Percentiles rank a stretch among this genome's conserved stretches.
phyloP scores from a whole-genome alignment of 1,140 invertebrate species.

The Eumaeus atala region DNA sequence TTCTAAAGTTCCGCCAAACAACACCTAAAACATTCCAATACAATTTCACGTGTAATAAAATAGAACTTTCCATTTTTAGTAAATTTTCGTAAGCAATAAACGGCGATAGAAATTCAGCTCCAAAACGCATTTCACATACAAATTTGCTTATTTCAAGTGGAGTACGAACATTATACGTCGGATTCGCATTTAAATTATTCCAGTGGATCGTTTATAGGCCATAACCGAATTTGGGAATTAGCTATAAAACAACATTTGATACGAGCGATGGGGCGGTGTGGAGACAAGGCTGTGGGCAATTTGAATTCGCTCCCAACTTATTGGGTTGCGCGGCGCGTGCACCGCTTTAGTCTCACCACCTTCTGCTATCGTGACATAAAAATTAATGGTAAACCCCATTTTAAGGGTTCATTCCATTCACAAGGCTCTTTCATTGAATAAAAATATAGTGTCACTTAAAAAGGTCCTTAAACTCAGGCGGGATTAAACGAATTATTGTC shows the following conservation, averaged over 20 bases:
- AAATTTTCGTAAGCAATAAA: slow-evolving; percentile 45
- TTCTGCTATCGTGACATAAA: slow-evolving; percentile 22
- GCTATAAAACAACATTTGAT: slow-evolving; percentile 75
- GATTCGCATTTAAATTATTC: slow-evolving; percentile 74
- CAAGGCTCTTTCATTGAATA: too few relatives aligned
- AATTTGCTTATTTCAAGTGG: slow-evolving; percentile 70
- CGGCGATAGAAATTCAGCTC: slow-evolving; percentile 58
- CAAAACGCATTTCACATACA: slow-evolving; percentile 73
- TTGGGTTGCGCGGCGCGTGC: slow-evolving; percentile 63
- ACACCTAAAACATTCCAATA: too few relatives aligned
- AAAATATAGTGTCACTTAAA: too few relatives aligned
- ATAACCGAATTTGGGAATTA: slow-evolving; percentile 75
- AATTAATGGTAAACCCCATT: background rate
- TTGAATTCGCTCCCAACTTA: slow-evolving; percentile 66
- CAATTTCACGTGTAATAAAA: slow-evolving; percentile 9
- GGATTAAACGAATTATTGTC: too few relatives aligned
- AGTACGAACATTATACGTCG: slow-evolving; percentile 70
- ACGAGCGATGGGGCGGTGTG: slow-evolving; percentile 31
- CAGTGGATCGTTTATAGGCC: slow-evolving; percentile 73
- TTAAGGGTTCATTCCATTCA: too few relatives aligned
- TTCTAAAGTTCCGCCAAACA: too few relatives aligned
- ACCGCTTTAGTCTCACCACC: slow-evolving; percentile 40
- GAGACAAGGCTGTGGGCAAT: slow-evolving; percentile 66
- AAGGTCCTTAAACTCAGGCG: too few relatives aligned
- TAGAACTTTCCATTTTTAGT: slow-evolving; percentile 10